Evolutionary conservation across 2,888 invertebrate species (phyloP), one percentile per base, ranked within the genome.

Genomic region (Proisotoma minuta): DNA sequence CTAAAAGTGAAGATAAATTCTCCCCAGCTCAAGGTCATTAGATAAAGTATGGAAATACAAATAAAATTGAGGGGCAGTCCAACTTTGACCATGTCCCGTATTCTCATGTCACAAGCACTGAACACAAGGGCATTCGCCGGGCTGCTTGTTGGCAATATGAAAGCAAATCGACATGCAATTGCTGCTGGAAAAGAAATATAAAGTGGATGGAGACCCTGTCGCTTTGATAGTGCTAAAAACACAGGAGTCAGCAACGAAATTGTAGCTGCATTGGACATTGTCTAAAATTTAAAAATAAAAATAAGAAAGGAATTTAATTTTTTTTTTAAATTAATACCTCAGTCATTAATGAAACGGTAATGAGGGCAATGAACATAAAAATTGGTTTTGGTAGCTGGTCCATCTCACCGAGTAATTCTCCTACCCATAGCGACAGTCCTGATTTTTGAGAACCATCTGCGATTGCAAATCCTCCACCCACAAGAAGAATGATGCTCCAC

Each of bases 141-240:
- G 0, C 95, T 95, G 50, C 93, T 93, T n/a, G 95, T 93, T 0
- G 94, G 95, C 78, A 96, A 82, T 82, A 92, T 91, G 83, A 94
- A 90, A 12, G 90, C 92, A 81, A 92, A 91, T 59, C 92, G 93
- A 77, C 92, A 91, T 2, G 91, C 87, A 28, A 95, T 80, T 0
- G 92, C 85, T 0, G 91, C 90, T 0, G 95, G 93, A 73, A 94
- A 81, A 86, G 94, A 91, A 77, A 95, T 81, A 78, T 89, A 91
- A 63, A 95, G 80, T 0, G 95, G 94, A 79, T 95, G 90, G 61
- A 91, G 82, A 72, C 82, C 77, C 57, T 89, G 82, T 0, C 83
- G 83, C 10, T 86, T 79, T 0, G 88, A 84, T 84, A 88, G 85
- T 77, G 89, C 87, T 1, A 87, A 87, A 56, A 92, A 79, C 15